phyloP scores from a whole-genome alignment of 2,113 vertebrate species.

The Panthera leo region DNA sequence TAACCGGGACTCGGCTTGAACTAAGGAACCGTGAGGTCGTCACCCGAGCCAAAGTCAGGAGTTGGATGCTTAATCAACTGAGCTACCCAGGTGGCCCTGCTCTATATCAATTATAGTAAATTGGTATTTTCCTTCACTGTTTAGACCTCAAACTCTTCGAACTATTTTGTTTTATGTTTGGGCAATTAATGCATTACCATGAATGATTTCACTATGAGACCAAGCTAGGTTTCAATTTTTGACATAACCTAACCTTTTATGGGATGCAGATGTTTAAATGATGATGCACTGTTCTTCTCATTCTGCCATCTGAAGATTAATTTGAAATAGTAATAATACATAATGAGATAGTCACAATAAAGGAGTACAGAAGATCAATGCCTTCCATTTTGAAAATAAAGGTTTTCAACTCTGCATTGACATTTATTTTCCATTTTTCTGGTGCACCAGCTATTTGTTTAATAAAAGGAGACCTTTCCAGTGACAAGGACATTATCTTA shows the following conservation, averaged over 20 bases:
- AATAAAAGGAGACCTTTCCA: conserved; percentile 44
- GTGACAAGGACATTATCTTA: conserved; percentile 57
- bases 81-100: background rate
- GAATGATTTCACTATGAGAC: background rate
- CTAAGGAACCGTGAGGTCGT: too few relatives aligned
- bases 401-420: conserved; percentile 5
- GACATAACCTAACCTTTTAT: background rate
- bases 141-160: background rate
- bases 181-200: background rate
- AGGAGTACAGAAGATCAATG: background rate
- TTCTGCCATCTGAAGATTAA: conserved; percentile 17
- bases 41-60: too few relatives aligned
- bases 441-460: conserved; percentile 11
- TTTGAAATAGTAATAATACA: background rate
- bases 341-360: background rate
- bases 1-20: too few relatives aligned
- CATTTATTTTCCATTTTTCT: conserved; percentile 39
- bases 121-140: background rate
- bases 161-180: background rate
- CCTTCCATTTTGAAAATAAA: conserved; percentile 50
- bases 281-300: background rate
- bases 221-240: background rate
- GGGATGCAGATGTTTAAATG: background rate
- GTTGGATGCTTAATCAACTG: too few relatives aligned
- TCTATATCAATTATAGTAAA: background rate